A percentile compares a stretch with the other conserved stretches of the same genome.
phyloP scores from a whole-genome alignment of 2,113 vertebrate genomes.

The Toxotes chatareus region DNA sequence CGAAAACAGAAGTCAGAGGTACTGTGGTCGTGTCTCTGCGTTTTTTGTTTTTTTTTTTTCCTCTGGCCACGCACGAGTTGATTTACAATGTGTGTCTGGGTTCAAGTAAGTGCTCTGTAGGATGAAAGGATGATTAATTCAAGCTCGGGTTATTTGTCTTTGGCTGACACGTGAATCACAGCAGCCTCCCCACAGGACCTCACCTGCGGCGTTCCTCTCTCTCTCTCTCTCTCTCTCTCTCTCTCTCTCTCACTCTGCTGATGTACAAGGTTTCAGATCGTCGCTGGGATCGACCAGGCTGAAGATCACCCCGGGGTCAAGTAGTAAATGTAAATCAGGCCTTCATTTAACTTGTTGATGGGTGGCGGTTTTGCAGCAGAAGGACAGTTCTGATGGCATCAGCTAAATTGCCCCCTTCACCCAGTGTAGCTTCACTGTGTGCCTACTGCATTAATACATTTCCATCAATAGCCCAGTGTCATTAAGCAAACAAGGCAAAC shows the following conservation, averaged over 20 bases:
- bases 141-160: slow-evolving; percentile 46
- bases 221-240: too few species aligned
- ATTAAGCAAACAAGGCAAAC: not conserved
- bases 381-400: slow-evolving; percentile 9
- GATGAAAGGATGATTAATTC: slow-evolving; percentile 43
- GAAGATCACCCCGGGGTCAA: not conserved
- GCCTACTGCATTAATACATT: not conserved
- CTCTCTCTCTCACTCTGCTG: slow-evolving; percentile 14
- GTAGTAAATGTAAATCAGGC: slow-evolving; percentile 27
- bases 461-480: not conserved
- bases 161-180: slow-evolving; percentile 18
- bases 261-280: slow-evolving; percentile 34
- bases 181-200: slow-evolving; percentile 1
- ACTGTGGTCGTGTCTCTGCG: not conserved
- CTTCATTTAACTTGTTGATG: not conserved
- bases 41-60: not conserved
- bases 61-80: not conserved
- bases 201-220: not conserved
- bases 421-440: not conserved
- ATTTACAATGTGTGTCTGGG: not conserved
- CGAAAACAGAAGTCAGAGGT: slow-evolving; percentile 14
- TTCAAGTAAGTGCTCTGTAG: slow-evolving; percentile 11
- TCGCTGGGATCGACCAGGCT: not conserved
- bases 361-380: not conserved
- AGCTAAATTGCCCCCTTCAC: slow-evolving; percentile 16